Evolutionary conservation across 23 tunicate genomes (phyloP).

Genomic region (Phallusia fumigata): DNA sequence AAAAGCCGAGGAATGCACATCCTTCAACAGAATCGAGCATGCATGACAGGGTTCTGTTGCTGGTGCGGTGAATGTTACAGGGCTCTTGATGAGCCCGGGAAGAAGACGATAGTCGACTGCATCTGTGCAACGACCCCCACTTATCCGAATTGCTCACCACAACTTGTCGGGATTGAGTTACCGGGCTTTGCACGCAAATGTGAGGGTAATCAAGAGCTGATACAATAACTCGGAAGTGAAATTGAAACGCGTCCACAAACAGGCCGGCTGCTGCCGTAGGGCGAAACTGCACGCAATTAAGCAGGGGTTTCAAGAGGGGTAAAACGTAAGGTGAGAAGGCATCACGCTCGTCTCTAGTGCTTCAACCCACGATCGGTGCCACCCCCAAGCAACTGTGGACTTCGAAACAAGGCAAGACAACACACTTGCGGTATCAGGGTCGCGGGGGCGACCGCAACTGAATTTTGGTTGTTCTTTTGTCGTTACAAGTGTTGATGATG

Average conservation of each 20-base stretch:
- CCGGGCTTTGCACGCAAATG: conserved; percentile 54
- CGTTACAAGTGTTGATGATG: no score
- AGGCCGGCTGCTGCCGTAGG: background rate
- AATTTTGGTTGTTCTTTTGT: no score
- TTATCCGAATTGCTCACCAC: background rate
- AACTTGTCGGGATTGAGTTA: conserved; percentile 19
- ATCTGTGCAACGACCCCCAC: conserved; percentile 5
- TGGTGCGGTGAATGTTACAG: background rate
- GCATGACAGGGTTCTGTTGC: background rate
- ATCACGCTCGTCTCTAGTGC: background rate
- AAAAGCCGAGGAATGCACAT: background rate
- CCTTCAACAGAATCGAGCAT: background rate
- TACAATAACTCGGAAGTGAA: conserved; percentile 49
- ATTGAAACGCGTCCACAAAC: conserved; percentile 43
- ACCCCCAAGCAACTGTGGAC: no score
- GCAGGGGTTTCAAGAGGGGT: background rate
- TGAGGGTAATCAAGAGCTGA: conserved; percentile 10
- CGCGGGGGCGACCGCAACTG: no score
- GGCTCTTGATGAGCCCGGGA: background rate
- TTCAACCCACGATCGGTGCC: no score
- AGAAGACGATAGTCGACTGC: conserved; percentile 5
- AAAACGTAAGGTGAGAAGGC: background rate
- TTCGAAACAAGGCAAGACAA: no score
- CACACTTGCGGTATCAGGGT: no score
- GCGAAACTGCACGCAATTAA: conserved; percentile 19